Base-by-base conservation (phyloP, 2,888 invertebrate species). In the Leptinotarsa juncta region DNA sequence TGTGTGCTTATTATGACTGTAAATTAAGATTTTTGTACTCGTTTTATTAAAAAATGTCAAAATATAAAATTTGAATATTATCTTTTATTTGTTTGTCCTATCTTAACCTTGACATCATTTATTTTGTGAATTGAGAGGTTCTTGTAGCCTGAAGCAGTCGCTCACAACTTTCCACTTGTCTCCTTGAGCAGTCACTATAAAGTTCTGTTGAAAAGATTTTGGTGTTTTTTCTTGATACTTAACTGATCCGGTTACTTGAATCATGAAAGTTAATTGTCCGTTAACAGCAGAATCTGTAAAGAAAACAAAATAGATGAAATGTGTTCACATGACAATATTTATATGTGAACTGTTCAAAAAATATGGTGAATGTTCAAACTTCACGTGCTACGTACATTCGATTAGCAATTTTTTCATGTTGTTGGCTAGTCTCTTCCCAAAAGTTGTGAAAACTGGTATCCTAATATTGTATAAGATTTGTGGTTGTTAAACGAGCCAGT, bases 161-260 rank as follows among this genome's bases (percentile, higher is more conserved):
- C 94, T 95, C 15, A 95, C 96, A 81, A 98, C 95, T 89, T 97
- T 97, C 97, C 97, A 97, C 85, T 96, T 96, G 80, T 96, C 95
- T 18, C 93, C 95, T 78, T 95, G 92, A 5, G 96, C 95, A 0
- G 96, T 96, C 70, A 97, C 93, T 42, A 97, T 90, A 85, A 97
- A 97, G 53, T 93, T 95, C 87, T 97, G 96, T 84, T 94, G 94
- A 83, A 96, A 96, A 0, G 93, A 91, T 83, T 93, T 93, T 20
- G 90, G 84, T 1, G 88, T 80, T 82, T 91, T 91, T 42, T 89
- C 90, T 77, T 89, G 91, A 83, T 94, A 96, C 80, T 92, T 94
- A 0, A 97, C 95, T 74, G 91, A 93, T 0, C 97, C 97, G 79
- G 94, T 93, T 4, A 94, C 93, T 88, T 95, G 94, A 69, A 98